These are phyloP conservation scores for Amphipoea oculea DNA, from an alignment of 2,888 invertebrate genomes.

Conservation along the genomic window DNA sequence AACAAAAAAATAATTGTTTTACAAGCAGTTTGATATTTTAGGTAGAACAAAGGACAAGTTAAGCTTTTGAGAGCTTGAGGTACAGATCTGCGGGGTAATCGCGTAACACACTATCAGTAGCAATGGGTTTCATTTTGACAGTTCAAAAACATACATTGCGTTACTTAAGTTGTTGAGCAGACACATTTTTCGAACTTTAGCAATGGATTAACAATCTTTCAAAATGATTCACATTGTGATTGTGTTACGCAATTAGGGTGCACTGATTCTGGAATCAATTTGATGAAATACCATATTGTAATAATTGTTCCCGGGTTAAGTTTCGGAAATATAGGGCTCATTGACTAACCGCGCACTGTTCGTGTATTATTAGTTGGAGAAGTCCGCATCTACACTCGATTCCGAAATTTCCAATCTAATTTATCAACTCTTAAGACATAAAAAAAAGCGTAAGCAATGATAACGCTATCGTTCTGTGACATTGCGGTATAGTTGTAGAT, in stretches of 20 bases:
- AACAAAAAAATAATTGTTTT: constrained; percentile 34
- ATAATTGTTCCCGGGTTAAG: neutral
- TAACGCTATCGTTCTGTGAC: constrained; percentile 51
- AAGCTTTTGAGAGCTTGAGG: neutral
- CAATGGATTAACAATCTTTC: too few relatives aligned
- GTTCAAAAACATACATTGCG: too few relatives aligned
- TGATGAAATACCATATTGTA: neutral
- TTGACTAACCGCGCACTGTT: neutral
- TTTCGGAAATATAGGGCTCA: neutral
- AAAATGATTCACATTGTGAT: too few relatives aligned
- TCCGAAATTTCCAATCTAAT: too few relatives aligned
- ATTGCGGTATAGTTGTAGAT: constrained; percentile 8
- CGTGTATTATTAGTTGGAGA: neutral
- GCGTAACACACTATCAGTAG: too few relatives aligned
- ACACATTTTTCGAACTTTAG: too few relatives aligned
- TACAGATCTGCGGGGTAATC: neutral
- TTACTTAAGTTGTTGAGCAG: too few relatives aligned
- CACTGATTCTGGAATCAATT: neutral
- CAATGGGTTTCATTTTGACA: too few relatives aligned
- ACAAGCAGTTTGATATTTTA: neutral
- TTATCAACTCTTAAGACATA: too few relatives aligned
- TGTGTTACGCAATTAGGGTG: too few relatives aligned
- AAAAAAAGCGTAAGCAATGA: constrained; percentile 1
- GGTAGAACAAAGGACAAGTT: neutral
- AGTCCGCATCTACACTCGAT: too few relatives aligned